Base-by-base conservation (phyloP, 2,797 vertebrate species). In the Peromyscus melanophrys region DNA sequence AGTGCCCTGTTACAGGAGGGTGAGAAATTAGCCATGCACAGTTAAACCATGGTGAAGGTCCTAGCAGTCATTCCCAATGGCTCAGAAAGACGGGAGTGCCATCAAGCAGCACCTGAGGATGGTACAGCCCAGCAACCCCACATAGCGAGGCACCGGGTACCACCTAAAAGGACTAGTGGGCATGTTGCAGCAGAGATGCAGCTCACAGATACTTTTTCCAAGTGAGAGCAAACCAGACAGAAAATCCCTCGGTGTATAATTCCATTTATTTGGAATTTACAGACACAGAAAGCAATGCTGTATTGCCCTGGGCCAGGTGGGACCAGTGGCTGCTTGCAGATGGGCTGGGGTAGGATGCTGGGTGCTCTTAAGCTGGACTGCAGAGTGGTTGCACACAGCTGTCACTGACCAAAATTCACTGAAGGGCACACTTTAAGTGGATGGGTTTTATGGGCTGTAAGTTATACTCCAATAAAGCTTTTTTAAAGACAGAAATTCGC, bases 231-330 rank as follows among this genome's bases (percentile, higher is more conserved):
- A 78, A 27, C 43, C 57, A 21, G 93, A 37, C 69, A 57, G n/a
- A 17, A 46, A 80, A 17, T 9, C 23, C 27, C 40, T 7, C 3
- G 0, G 0, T 1, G 6, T 0, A 1, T 0, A 27, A 31, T 2
- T 77, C 31, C 81, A 6, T 17, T 29, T 19, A 83, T 65, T 71
- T 34, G 34, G 52, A 61, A 67, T 19, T 9, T 6, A 4, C 0
- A 43, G 71, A 5, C 16, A 63, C 1, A n/a, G 49, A n/a, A 21
- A 46, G 29, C 31, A 46, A 43, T 46, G 10, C 5, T 0, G 25
- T 1, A 55, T 78, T 1, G 7, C 40, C 67, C 6, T 7, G 76
- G 85, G 57, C 37, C 12, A 4, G 40, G 0, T 52, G 2, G 75
- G 75, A 17, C 4, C 0, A 73, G 49, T 2, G n/a, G 49, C 17